A percentile compares a stretch with the other conserved stretches of the same genome.
phyloP scores from a whole-genome alignment of 92 coral and sea anemone species.

The Actinostola sp. region DNA sequence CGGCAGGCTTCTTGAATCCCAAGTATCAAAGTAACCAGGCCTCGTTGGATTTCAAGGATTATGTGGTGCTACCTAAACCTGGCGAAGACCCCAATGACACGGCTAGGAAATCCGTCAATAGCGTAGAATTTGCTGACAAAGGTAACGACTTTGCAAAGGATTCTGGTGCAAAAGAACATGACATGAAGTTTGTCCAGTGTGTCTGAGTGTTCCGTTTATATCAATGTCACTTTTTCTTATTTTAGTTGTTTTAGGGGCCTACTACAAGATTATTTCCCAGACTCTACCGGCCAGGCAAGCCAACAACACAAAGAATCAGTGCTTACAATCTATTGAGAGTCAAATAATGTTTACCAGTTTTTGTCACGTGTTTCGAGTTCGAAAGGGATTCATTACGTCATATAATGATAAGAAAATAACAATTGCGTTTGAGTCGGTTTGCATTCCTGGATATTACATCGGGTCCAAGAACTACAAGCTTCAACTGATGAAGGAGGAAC shows the following conservation, averaged over 20 bases:
- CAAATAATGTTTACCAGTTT: neutral
- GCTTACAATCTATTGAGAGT: slow-evolving; percentile 1
- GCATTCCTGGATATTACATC: slow-evolving; percentile 74
- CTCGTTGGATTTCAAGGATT: neutral
- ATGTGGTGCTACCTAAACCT: slow-evolving; percentile 17
- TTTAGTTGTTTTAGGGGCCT: slow-evolving; percentile 65
- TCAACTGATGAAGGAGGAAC: too few species aligned
- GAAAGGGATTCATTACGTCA: neutral
- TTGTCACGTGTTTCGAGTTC: neutral
- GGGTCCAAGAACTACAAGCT: too few species aligned
- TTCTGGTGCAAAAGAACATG: too few species aligned
- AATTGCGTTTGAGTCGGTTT: slow-evolving; percentile 67
- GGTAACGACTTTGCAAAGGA: slow-evolving; percentile 16
- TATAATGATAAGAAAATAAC: neutral
- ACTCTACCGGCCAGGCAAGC: slow-evolving; percentile 51
- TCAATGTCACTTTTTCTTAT: neutral
- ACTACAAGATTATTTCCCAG: slow-evolving; percentile 63
- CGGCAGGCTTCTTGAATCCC: slow-evolving; percentile 10
- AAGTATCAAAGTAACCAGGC: neutral
- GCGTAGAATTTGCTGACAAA: slow-evolving; percentile 29
- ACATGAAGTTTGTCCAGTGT: too few species aligned
- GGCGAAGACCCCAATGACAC: slow-evolving; percentile 47
- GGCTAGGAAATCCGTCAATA: slow-evolving; percentile 21
- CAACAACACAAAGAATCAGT: slow-evolving; percentile 13
- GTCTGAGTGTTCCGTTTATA: too few species aligned